Percentiles rank a stretch among this genome's conserved stretches.
phyloP scores from a whole-genome alignment of 2,888 invertebrate genomes.

The Amitus sp. region DNA sequence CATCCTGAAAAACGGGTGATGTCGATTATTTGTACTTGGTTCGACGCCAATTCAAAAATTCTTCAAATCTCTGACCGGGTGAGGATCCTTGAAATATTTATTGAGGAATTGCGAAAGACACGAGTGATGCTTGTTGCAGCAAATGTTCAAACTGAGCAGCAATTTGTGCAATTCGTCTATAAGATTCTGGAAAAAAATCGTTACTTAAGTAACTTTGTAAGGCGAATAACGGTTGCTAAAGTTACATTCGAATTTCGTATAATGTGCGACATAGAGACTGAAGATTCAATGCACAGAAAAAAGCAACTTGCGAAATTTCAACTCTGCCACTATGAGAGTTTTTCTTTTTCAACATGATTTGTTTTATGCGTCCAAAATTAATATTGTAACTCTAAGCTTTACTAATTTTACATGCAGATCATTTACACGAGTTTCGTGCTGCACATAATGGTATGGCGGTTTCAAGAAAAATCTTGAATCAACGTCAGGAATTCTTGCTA shows the following conservation, averaged over 20 bases:
- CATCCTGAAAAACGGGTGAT: slow-evolving; percentile 42
- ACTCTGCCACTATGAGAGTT: too few species aligned
- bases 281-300: too few species aligned
- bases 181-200: slow-evolving; percentile 47
- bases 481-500: slow-evolving; percentile 77
- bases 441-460: slow-evolving; percentile 69
- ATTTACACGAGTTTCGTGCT: slow-evolving; percentile 63
- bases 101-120: slow-evolving; percentile 58
- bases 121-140: slow-evolving; percentile 53
- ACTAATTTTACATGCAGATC: too few species aligned
- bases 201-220: too few species aligned
- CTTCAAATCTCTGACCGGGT: slow-evolving; percentile 58
- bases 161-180: slow-evolving; percentile 54
- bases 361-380: too few species aligned
- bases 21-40: not conserved
- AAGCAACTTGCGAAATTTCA: too few species aligned
- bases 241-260: too few species aligned
- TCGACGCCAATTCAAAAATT: slow-evolving; percentile 22
- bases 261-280: too few species aligned
- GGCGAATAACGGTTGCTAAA: too few species aligned
- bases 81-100: slow-evolving; percentile 53
- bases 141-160: slow-evolving; percentile 49
- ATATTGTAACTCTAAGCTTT: too few species aligned
- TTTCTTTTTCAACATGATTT: too few species aligned
- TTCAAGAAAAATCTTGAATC: slow-evolving; percentile 81